A percentile compares a stretch with the other conserved stretches of the same genome.
Evolutionary conservation across 2,888 invertebrate genomes (phyloP).

Genomic region (Suillia variegata): DNA sequence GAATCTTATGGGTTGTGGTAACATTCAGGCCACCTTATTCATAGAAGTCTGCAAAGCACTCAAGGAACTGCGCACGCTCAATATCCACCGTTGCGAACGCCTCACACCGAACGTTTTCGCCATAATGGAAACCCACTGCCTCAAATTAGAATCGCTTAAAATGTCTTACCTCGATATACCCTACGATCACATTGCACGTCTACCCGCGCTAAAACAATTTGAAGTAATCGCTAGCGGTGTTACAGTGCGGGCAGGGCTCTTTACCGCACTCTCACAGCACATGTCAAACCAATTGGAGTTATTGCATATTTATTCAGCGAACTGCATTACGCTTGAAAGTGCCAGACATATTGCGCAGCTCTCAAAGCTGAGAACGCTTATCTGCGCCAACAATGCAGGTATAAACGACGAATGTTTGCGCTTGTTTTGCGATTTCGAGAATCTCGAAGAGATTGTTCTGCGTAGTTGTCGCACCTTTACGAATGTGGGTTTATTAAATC

Average conservation of each 20-base stretch:
- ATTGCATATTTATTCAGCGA: constrained; percentile 19
- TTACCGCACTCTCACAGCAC: constrained; percentile 12
- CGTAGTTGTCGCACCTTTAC: constrained; percentile 14
- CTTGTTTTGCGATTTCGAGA: constrained; percentile 14
- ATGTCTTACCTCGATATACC: not conserved
- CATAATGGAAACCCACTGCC: not conserved
- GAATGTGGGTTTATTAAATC: constrained; percentile 13
- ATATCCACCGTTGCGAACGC: not conserved
- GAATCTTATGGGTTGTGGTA: not conserved
- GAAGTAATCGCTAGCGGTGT: constrained; percentile 3
- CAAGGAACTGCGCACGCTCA: not conserved
- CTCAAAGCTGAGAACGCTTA: constrained; percentile 12
- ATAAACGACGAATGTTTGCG: constrained; percentile 17
- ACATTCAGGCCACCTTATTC: not conserved
- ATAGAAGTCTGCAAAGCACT: not conserved
- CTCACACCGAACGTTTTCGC: not conserved
- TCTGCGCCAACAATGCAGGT: constrained; percentile 12
- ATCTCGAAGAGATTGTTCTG: constrained; percentile 21
- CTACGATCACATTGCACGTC: constrained; percentile 16
- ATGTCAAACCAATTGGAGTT: constrained; percentile 19
- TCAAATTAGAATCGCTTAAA: not conserved
- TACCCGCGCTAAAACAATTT: constrained; percentile 20
- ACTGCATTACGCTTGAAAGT: constrained; percentile 10
- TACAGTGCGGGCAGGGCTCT: not conserved
- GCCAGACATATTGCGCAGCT: constrained; percentile 10